A percentile compares a stretch with the other conserved stretches of the same genome.
Evolutionary conservation across 2,797 vertebrate genomes (phyloP).

Genomic region (Prunella strophiata): DNA sequence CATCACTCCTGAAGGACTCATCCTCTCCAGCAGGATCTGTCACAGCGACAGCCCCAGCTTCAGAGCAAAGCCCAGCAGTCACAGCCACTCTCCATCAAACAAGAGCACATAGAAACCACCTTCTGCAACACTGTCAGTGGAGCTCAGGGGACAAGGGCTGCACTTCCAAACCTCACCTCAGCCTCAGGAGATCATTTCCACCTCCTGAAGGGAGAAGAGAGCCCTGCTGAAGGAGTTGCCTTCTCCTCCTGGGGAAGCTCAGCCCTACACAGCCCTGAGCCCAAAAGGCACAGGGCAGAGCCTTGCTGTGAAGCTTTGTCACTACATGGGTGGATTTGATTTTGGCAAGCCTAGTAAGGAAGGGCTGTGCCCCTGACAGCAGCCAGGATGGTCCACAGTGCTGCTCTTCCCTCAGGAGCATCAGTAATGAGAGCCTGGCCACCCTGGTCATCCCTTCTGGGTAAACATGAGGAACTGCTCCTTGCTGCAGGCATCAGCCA

Average conservation of each 20-base stretch:
- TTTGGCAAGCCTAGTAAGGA: background rate
- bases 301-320: background rate
- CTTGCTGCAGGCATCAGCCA: background rate
- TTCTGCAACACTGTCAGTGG: background rate
- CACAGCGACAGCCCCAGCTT: background rate
- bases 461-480: background rate
- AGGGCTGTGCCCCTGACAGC: background rate
- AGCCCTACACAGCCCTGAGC: background rate
- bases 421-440: background rate
- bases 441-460: fast-evolving
- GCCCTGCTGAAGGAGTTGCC: background rate
- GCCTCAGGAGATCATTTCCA: background rate
- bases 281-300: background rate
- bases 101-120: background rate
- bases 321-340: fast-evolving
- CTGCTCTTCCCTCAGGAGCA: background rate
- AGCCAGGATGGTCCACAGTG: background rate
- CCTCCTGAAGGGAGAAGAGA: background rate
- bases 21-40: background rate
- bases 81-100: background rate
- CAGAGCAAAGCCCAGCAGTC: background rate
- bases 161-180: background rate
- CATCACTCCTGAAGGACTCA: background rate
- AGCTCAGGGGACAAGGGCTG: background rate
- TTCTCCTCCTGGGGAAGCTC: background rate